Conservation (phyloP, 2,113 vertebrate species). For the Oxyura jamaicensis region DNA sequence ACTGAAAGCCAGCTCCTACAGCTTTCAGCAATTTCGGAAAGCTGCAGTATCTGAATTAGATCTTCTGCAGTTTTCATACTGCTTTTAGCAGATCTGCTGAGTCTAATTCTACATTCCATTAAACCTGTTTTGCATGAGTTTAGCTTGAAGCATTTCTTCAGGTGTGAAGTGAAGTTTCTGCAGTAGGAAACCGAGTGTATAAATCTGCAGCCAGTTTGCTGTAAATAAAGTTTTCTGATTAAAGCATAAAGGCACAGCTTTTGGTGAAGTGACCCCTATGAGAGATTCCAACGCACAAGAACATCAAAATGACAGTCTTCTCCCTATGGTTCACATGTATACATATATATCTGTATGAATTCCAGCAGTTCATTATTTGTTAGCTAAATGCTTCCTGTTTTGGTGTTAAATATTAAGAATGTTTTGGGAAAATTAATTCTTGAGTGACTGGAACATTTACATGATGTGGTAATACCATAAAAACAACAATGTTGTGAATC, state of each 20-base stretch:
- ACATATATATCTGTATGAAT: neutral
- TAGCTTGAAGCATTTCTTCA: neutral
- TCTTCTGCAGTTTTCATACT: neutral
- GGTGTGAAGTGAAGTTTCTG: neutral
- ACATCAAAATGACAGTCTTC: neutral
- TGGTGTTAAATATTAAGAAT: neutral
- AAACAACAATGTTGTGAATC: neutral
- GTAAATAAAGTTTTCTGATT: neutral
- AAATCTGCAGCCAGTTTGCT: neutral
- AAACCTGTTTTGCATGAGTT: neutral
- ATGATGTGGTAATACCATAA: neutral
- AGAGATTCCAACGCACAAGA: fast-evolving
- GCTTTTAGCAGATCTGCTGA: too few species aligned
- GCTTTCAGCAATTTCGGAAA: neutral
- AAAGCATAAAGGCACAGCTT: neutral
- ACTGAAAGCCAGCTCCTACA: neutral
- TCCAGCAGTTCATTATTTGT: neutral
- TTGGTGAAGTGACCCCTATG: neutral
- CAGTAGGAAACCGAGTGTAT: neutral
- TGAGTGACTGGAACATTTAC: neutral
- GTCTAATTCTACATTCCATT: neutral
- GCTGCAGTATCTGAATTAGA: neutral
- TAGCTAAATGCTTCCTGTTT: neutral
- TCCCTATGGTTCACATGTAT: neutral
- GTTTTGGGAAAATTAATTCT: neutral